Evolutionary conservation across 2,797 vertebrate genomes (phyloP), one percentile per base, ranked within the genome.

Genomic region (Dipus sagitta): DNA sequence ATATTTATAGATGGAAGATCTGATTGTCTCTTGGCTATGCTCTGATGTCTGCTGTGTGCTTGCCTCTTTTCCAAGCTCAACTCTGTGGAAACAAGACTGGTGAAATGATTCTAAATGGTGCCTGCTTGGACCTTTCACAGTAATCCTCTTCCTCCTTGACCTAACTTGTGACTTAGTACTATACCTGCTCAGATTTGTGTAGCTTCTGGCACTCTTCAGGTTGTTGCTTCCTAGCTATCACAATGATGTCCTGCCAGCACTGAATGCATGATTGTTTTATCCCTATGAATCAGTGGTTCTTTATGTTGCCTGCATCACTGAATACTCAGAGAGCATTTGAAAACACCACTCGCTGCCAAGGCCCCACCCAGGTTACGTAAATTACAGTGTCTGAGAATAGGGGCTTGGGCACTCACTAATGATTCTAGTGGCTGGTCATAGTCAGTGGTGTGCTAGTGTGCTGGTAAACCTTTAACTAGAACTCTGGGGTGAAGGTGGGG

Each of bases 271-370:
- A 5, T 74, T 74, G 20, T 38, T 80, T 58, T 81, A 38, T 58
- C 92, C 78, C 70, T 62, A 38, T 77, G 13, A 34, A 68, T 79
- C 47, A 47, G 21, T 78, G 77, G 52, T 83, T 94, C 47, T 92
- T 87, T 67, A 81, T 86, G 34, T 67, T 81, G 79, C 42, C 30
- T 83, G n/a, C 10, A 75, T 58, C 74, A 54, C 13, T 34, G 24
- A 93, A 64, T 7, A 86, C 28, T 30, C 52, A 47, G 4, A 32
- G 12, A 68, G 6, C 26, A 65, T 47, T 93, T 74, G 1, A 75
- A 76, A 91, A 95, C 77, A 68, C 12, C 23, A 20, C 60, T 77
- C 28, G 42, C 42, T 93, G 32, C 15, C 14, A 10, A 68, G 47
- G 58, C 17, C 26, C 68, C 24, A 82, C 30, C 14, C 52, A 64